A percentile compares a stretch with the other conserved stretches of the same genome.
Conservation (phyloP, 2,113 vertebrate species). For the Festucalex cinctus region DNA sequence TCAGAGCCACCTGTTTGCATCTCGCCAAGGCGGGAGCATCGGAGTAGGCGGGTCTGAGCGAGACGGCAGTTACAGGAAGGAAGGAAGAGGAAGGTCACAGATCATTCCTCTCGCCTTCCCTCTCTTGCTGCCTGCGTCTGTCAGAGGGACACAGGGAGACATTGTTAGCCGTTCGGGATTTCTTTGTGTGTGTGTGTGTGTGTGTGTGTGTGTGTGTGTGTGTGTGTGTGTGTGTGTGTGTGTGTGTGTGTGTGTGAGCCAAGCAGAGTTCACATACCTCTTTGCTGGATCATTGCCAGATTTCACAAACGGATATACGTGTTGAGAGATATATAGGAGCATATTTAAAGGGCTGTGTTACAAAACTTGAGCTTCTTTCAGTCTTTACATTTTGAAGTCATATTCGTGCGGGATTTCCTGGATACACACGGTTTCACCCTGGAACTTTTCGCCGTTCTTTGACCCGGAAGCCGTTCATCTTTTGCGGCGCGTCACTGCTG, state of each 20-base stretch:
- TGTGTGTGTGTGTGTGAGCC: conserved; percentile 37
- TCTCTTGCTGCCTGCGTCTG: conserved; percentile 9
- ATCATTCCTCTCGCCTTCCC: conserved; percentile 41
- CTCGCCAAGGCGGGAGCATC: conserved; percentile 45
- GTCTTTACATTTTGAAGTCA: too few relatives aligned
- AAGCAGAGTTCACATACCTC: conserved; percentile 63
- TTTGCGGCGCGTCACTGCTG: too few relatives aligned
- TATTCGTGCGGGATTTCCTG: too few relatives aligned
- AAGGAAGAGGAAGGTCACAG: conserved; percentile 21
- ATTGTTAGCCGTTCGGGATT: conserved; percentile 52
- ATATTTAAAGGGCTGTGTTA: background rate
- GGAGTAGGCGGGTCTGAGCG: conserved; percentile 15
- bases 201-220: background rate
- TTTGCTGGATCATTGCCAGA: conserved; percentile 55
- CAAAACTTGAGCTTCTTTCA: too few relatives aligned
- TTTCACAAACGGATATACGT: conserved; percentile 33
- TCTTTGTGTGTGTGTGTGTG: background rate
- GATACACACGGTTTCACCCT: too few relatives aligned
- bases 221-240: too few relatives aligned
- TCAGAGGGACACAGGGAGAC: conserved; percentile 51
- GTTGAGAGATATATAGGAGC: conserved; percentile 20
- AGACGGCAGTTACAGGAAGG: conserved; percentile 31
- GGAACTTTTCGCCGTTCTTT: too few relatives aligned
- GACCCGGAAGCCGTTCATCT: too few relatives aligned
- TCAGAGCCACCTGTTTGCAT: conserved; percentile 59